Base-by-base conservation (phyloP, 2,113 vertebrate genomes). In the Cheilinus undulatus region DNA sequence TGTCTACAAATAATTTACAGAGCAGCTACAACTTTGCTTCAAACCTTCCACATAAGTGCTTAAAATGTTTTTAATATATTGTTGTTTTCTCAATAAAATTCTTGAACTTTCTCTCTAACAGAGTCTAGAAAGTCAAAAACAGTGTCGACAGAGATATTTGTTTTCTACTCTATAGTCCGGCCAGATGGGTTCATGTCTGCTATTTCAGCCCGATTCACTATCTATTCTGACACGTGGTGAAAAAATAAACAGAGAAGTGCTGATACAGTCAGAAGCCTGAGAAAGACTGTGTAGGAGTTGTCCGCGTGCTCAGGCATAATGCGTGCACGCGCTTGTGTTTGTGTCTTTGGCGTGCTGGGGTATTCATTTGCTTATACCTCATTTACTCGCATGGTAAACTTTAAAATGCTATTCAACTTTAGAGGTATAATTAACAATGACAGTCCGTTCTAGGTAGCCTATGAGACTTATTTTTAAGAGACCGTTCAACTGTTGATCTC, bases 231-330 rank as follows among this genome's bases (percentile, higher is more conserved):
- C 69, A 59, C 73, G 42, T 12, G 38, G 14, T 8, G 14, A 56
- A 65, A 78, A 70, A 75, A 65, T 20, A 86, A 84, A 89, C 81
- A 83, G 9, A 61, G 4, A 69, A 74, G 42, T 61, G 83, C 86
- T 89, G 86, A 88, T 71, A 6, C 26, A 38, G 63, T 45, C 23
- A 34, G 42, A 45, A 24, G 45, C 40, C 3, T 63, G 74, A 69
- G 57, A 66, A 68, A 24, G 13, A 17, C 8, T 38, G 13, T 12
- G 5, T 11, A 15, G 2, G 1, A 26, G 3, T 4, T n/a, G n/a
- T 50, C 1, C 48, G 24, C 48, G 4, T 13, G 14, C 22, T 3
- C 49, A 7, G 42, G 1, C 19, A n/a, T n/a, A 17, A 12, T n/a
- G n/a, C 19, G 17, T n/a, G 17, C 42, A n/a, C 17, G 42, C 42